A percentile compares a stretch with the other conserved stretches of the same genome.
These are phyloP conservation scores for Sebastolobus altivelis DNA, from an alignment of 2,797 vertebrate genomes.

Conservation along the genomic window DNA sequence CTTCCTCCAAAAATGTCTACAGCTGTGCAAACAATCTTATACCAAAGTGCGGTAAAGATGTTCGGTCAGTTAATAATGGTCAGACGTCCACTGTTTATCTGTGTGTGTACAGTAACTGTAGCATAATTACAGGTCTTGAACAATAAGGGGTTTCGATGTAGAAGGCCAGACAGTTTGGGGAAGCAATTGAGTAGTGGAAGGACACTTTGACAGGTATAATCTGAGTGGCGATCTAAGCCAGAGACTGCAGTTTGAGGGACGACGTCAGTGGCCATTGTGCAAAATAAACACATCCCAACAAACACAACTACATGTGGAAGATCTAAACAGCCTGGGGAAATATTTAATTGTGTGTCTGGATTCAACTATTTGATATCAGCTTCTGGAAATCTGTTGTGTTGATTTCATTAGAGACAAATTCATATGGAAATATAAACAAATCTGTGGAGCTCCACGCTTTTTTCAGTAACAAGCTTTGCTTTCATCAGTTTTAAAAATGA, in stretches of 20 bases:
- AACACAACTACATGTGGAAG: conserved; percentile 3
- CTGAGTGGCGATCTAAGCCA: conserved; percentile 12
- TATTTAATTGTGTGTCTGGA: neutral
- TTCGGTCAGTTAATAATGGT: conserved; percentile 21
- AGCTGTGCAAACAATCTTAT: conserved; percentile 25
- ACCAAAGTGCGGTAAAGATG: neutral
- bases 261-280: neutral
- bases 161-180: conserved; percentile 23
- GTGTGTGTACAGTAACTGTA: conserved; percentile 21
- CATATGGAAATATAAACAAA: neutral
- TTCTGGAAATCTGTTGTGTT: conserved; percentile 1
- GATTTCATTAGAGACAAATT: conserved; percentile 7
- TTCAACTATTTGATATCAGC: neutral
- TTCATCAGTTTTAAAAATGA: neutral
- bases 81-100: conserved; percentile 6
- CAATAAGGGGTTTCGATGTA: conserved; percentile 11
- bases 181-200: conserved; percentile 13
- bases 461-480: neutral
- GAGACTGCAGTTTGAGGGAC: conserved; percentile 3
- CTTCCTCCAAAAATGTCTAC: neutral
- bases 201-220: conserved; percentile 6
- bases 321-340: conserved; percentile 14
- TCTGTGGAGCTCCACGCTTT: neutral
- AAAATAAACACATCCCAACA: conserved; percentile 30
- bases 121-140: conserved; percentile 11